Base-by-base conservation (phyloP, 2,888 invertebrate genomes). In the Cryptosula pallasiana region DNA sequence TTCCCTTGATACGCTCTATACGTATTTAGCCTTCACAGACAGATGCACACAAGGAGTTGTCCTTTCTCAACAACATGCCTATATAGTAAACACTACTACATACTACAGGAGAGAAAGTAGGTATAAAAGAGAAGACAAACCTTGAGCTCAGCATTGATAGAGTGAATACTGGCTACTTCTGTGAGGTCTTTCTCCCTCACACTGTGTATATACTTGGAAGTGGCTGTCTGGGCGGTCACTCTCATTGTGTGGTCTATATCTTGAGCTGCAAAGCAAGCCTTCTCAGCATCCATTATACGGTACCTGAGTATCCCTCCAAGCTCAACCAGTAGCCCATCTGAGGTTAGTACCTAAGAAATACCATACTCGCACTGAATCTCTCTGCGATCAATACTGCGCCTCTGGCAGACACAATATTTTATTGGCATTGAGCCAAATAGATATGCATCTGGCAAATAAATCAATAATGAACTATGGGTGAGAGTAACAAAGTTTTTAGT, bases 181-280 rank as follows among this genome's bases (percentile, higher is more conserved):
- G 63, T 63, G 32, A 63, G 63, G 20, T 63, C 63, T 32, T 63
- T 63, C 63, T 63, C 63, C 63, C 27, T 63, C 5, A n/a, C 32
- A 13, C 27, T 27, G 32, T 34, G 63, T 32, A 63, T 63, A 34
- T 63, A 63, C 32, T 32, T 63, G n/a, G 29, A 29, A 32, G 63
- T 63, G n/a, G n/a, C 13, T 25, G 63, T 32, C 63, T 63, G 63
- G 27, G 63, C 63, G 2, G 63, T 63, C 29, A 63, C 63, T 34
- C 63, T 63, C 63, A 63, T 63, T 27, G 63, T 63, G n/a, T 63
- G 63, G n/a, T 63, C 29, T 63, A 63, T 63, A 63, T 63, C 63
- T 27, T 63, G 63, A 13, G 63, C 63, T 29, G 63, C 63, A 63
- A 63, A 63, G 63, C 63, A 63, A 32, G 63, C 34, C 63, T 63